phyloP scores from a whole-genome alignment of 2,113 vertebrate species.

The Coreoperca whiteheadi region DNA sequence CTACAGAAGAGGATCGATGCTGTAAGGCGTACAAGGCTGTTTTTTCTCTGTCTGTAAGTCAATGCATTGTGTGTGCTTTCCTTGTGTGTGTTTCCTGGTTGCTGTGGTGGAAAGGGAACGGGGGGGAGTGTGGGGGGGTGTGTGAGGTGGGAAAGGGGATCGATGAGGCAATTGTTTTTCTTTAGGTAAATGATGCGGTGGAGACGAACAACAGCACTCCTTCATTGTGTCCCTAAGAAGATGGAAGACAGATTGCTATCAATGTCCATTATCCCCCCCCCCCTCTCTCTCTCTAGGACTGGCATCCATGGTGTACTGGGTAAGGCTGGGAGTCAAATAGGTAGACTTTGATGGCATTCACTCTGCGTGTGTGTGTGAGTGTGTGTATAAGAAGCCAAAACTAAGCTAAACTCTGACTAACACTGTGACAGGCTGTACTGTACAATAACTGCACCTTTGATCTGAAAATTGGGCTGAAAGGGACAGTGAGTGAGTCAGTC shows the following conservation, averaged over 20 bases:
- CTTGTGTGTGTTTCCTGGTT: slow-evolving; percentile 24
- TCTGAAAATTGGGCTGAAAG: no score
- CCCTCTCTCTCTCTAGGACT: slow-evolving; percentile 11
- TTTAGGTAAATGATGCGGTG: slow-evolving; percentile 81
- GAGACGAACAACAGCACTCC: slow-evolving; percentile 74
- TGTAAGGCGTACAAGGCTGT: slow-evolving; percentile 23
- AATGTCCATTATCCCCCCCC: slow-evolving; percentile 66
- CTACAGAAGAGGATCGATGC: slow-evolving; percentile 70
- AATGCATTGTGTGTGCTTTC: slow-evolving; percentile 34
- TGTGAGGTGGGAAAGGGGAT: slow-evolving; percentile 49
- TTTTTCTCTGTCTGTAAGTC: slow-evolving; percentile 32
- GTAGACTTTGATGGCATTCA: not conserved
- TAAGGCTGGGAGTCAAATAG: not conserved
- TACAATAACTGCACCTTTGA: no score
- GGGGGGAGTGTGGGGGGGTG: no score
- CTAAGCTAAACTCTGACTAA: no score
- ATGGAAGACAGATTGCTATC: slow-evolving; percentile 76
- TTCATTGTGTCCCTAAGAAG: slow-evolving; percentile 75
- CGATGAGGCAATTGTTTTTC: slow-evolving; percentile 80
- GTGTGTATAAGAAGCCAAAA: no score
- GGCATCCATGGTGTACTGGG: slow-evolving; percentile 26
- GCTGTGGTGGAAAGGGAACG: slow-evolving; percentile 21
- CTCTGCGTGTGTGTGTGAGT: not conserved
- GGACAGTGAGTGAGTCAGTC: no score
- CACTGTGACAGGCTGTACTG: no score